These are phyloP conservation scores for Semaprochilodus insignis DNA, from an alignment of 2,797 vertebrate genomes.

Conservation along the genomic window DNA sequence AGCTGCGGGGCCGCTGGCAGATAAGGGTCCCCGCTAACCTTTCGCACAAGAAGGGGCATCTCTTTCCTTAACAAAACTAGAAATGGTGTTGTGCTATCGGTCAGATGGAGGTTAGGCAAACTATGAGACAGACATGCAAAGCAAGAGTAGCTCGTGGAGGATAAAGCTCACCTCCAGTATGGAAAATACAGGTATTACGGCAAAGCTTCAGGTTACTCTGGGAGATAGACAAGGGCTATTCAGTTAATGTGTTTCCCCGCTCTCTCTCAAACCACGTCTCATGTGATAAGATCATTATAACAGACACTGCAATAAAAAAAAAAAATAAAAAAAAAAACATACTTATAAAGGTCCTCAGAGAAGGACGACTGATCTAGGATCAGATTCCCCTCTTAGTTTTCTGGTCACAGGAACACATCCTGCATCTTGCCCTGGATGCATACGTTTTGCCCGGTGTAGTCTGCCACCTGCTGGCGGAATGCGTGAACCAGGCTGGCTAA, in stretches of 20 bases:
- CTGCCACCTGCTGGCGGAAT: slow-evolving; percentile 43
- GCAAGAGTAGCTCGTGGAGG: neutral
- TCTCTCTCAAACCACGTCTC: neutral
- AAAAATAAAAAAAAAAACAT: neutral
- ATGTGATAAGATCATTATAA: neutral
- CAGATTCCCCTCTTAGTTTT: neutral
- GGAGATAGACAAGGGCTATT: neutral
- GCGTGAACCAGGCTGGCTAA: neutral
- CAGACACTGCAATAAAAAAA: neutral
- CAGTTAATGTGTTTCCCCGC: neutral
- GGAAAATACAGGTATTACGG: slow-evolving; percentile 18
- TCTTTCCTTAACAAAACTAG: slow-evolving; percentile 44
- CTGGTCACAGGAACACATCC: neutral
- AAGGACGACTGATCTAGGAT: neutral
- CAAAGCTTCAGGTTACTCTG: neutral
- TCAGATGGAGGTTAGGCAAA: slow-evolving; percentile 54
- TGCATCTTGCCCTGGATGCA: neutral
- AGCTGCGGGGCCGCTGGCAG: slow-evolving; percentile 13
- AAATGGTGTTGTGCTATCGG: slow-evolving; percentile 31
- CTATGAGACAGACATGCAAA: slow-evolving; percentile 50
- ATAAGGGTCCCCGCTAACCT: slow-evolving; percentile 52
- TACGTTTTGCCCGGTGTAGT: slow-evolving; percentile 22
- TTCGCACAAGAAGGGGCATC: slow-evolving; percentile 25
- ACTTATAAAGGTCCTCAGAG: neutral
- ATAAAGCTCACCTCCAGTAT: neutral